Evolutionary conservation across 2,797 vertebrate genomes (phyloP), one percentile per base, ranked within the genome.

Genomic region (Pterois miles): DNA sequence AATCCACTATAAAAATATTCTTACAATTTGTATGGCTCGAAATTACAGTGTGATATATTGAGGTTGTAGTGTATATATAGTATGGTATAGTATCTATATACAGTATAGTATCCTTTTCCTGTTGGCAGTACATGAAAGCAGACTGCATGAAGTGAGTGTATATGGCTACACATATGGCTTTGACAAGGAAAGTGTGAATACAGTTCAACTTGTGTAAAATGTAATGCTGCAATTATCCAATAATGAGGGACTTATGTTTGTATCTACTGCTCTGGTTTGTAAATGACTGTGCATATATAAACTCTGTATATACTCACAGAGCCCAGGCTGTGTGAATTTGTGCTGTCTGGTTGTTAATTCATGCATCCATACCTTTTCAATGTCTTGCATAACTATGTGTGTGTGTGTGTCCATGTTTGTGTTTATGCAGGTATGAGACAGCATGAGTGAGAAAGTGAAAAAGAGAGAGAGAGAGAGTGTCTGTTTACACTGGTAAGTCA

Each of bases 401-500:
- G n/a, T 60, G 11, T 40, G 36, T 23, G n/a, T 59, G 16, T 48
- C 34, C 8, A 23, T 65, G 46, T 62, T 66, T 68, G 63, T 80
- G 64, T 66, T 57, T 38, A 18, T 80, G 46, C 60, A 52, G 60
- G 40, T 78, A 54, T 70, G 56, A 79, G 54, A 64, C 62, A 52
- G 64, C 20, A 8, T 14, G 48, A 58, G 58, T 4, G 11, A 60
- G 60, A 57, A 38, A 65, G 63, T 4, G 6, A 33, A 8, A 38
- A 56, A 50, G n/a, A 50, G 5, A 40, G 23, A 46, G n/a, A 34
- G 7, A 59, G 56, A 20, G 40, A 33, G 31, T 46, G 16, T 46
- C 16, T 46, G 43, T 46, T 46, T 46, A 63, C 43, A 59, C 64
- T 74, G 1, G 34, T 71, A 58, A 76, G 65, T 80, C 80, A 85